Percentiles rank a stretch among this genome's conserved stretches.
Conservation (phyloP, 2,113 vertebrate species). For the Mus spicilegus region DNA sequence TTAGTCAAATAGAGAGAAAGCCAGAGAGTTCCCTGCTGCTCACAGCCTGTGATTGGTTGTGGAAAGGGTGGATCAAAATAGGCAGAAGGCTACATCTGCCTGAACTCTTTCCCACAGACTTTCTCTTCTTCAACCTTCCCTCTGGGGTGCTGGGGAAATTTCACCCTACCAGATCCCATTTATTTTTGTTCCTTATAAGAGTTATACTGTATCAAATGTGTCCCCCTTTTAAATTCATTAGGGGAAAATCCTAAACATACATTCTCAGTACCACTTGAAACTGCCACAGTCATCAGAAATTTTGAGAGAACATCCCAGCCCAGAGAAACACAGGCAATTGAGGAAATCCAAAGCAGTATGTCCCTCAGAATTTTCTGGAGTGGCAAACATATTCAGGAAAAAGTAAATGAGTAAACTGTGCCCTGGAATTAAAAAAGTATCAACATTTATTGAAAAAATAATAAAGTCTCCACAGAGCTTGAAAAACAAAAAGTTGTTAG, state of each 20-base stretch:
- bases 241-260: not conserved
- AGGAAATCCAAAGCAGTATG: not conserved
- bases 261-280: not conserved
- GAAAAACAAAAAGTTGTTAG: no score
- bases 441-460: not conserved
- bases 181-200: not conserved
- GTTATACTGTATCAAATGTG: not conserved
- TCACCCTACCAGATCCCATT: not conserved
- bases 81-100: not conserved
- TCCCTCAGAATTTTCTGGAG: not conserved
- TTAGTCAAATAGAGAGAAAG: not conserved
- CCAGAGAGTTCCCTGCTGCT: not conserved
- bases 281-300: not conserved
- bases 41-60: not conserved
- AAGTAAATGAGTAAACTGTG: not conserved
- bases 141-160: not conserved
- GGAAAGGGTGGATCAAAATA: conserved; percentile 1
- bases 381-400: not conserved
- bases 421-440: not conserved
- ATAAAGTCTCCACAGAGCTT: no score
- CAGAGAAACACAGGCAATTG: not conserved
- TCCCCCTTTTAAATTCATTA: not conserved
- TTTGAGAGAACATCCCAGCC: not conserved
- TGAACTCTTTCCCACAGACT: not conserved
- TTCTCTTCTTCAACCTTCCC: conserved; percentile 35